These are phyloP conservation scores for Saturnia pavonia DNA, from an alignment of 2,888 invertebrate species.

Conservation along the genomic window DNA sequence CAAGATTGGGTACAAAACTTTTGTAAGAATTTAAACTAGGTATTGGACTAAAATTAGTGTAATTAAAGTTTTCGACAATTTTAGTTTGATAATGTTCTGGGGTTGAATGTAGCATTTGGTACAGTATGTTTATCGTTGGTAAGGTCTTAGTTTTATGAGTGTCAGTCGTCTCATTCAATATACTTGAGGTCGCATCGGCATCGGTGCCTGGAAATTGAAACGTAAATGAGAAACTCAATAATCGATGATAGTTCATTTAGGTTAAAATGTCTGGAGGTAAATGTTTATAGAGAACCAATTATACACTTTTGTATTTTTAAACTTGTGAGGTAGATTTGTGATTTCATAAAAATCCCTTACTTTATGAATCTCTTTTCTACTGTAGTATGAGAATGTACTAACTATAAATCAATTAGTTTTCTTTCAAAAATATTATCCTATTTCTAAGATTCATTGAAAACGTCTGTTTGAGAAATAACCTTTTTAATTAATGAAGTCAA, in stretches of 20 bases:
- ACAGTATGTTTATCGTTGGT: slow-evolving; percentile 69
- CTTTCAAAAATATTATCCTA: background rate
- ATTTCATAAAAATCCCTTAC: background rate
- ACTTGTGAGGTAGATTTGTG: background rate
- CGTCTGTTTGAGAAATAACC: no score
- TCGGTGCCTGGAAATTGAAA: slow-evolving; percentile 63
- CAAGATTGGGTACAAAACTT: slow-evolving; percentile 37
- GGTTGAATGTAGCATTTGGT: slow-evolving; percentile 68
- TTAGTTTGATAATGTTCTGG: slow-evolving; percentile 54
- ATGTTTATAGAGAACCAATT: background rate
- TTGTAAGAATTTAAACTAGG: slow-evolving; percentile 48
- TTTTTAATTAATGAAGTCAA: background rate
- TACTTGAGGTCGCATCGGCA: slow-evolving; percentile 56
- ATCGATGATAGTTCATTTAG: slow-evolving; percentile 32
- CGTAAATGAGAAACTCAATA: slow-evolving; percentile 37
- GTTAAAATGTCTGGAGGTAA: background rate
- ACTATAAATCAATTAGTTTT: background rate
- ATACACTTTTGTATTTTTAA: background rate
- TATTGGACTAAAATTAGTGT: slow-evolving; percentile 50
- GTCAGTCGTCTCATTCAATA: slow-evolving; percentile 49
- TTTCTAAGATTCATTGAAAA: background rate
- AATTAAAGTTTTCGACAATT: slow-evolving; percentile 49
- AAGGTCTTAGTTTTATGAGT: slow-evolving; percentile 43
- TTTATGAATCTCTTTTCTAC: no score
- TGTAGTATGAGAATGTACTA: no score